Evolutionary conservation across 2,888 invertebrate genomes (phyloP).

Genomic region (Trileptium ribeirensis): DNA sequence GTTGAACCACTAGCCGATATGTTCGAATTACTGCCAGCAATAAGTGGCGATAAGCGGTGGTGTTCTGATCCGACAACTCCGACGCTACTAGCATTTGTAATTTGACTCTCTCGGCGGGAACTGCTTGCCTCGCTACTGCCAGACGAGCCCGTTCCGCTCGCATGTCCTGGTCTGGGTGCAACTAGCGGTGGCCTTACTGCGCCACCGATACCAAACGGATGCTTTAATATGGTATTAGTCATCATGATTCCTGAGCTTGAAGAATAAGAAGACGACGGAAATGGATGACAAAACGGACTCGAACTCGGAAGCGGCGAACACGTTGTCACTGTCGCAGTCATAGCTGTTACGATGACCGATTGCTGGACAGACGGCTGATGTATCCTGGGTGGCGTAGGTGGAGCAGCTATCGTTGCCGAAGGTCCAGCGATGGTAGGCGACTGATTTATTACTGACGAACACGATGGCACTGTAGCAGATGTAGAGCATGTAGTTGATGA

Average conservation of each 20-base stretch:
- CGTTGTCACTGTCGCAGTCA: not conserved
- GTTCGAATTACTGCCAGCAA: not conserved
- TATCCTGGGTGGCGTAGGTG: not conserved
- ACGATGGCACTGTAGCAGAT: not conserved
- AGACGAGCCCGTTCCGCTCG: not conserved
- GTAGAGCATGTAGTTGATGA: too few relatives aligned
- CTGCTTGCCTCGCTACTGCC: not conserved
- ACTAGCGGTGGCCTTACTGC: not conserved
- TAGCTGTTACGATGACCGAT: too few relatives aligned
- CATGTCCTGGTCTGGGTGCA: not conserved
- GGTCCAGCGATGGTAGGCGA: constrained; percentile 15
- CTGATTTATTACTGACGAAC: not conserved
- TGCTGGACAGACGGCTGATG: not conserved
- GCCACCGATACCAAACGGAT: constrained; percentile 13
- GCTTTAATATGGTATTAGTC: constrained; percentile 31
- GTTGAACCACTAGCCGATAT: not conserved
- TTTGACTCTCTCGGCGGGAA: too few relatives aligned
- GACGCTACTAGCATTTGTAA: too few relatives aligned
- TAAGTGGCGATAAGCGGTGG: not conserved
- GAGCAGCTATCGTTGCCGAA: not conserved
- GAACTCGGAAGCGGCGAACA: constrained; percentile 8
- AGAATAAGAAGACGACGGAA: constrained; percentile 20
- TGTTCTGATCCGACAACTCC: not conserved
- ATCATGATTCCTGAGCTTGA: too few relatives aligned
- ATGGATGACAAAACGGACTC: constrained; percentile 5